Percentiles rank a stretch among this genome's conserved stretches.
These are phyloP conservation scores for Metopolophium dirhodum DNA, from an alignment of 1,140 invertebrate species.

Conservation along the genomic window DNA sequence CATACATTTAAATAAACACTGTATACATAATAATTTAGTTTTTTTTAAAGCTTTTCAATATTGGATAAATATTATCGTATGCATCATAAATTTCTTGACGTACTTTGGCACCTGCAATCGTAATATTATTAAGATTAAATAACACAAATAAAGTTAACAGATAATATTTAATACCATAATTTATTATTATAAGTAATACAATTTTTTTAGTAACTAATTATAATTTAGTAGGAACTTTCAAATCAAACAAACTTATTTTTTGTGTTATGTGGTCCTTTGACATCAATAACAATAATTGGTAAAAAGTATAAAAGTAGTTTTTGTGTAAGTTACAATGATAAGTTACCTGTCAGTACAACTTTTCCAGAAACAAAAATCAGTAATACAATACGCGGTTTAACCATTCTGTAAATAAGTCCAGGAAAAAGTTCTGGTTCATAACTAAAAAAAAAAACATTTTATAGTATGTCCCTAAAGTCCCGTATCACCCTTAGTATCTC, in stretches of 20 bases:
- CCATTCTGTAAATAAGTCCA: slow-evolving; percentile 99
- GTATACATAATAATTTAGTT: slow-evolving; percentile 66
- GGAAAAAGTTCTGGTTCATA: slow-evolving; percentile 96
- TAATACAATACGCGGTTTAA: slow-evolving; percentile 97
- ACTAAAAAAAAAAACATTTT: slow-evolving; percentile 60
- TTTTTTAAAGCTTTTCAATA: slow-evolving; percentile 98
- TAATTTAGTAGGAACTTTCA: background rate
- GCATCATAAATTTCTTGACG: slow-evolving; percentile 98
- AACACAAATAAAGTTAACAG: background rate
- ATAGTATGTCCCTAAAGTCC: background rate
- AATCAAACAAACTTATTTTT: too few relatives aligned
- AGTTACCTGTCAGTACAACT: slow-evolving; percentile 88
- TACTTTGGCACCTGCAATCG: slow-evolving; percentile 88
- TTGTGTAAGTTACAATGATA: background rate
- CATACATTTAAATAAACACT: background rate
- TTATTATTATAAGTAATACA: background rate
- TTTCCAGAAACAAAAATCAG: slow-evolving; percentile 99
- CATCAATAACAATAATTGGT: background rate
- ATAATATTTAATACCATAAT: too few relatives aligned
- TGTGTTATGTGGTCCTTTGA: too few relatives aligned
- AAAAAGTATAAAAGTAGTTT: background rate
- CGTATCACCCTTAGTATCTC: too few relatives aligned
- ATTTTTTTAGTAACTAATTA: background rate
- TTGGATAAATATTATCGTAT: slow-evolving; percentile 99
- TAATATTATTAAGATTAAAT: slow-evolving; percentile 53